Base-by-base conservation (phyloP, 2,888 invertebrate species). In the Pediacus dermestoides region DNA sequence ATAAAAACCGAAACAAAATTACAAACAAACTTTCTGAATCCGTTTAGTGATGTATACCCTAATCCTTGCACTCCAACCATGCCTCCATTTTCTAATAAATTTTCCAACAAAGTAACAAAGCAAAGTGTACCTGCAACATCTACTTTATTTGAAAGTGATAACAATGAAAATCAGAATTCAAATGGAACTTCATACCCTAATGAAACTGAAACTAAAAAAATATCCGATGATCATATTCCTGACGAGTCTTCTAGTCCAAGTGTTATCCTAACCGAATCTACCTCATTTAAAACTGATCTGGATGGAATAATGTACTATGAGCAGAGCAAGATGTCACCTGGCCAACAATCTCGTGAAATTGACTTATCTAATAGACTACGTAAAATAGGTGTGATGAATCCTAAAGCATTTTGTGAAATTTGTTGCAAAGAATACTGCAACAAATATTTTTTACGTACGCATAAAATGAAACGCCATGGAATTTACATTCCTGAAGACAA, bases 341-440 rank as follows among this genome's bases (percentile, higher is more conserved):
- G 59, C 53, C 62, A 67, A 48, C 57, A 61, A 50, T 77, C 27
- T 76, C 81, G 49, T 73, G 86, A 88, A 33, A 71, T 81, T 2
- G 84, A 81, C 37, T 80, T 87, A 58, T 80, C 82, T 36, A 88
- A 88, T 39, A 82, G 83, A 34, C 71, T 88, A 18, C 77, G 85
- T 14, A 80, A 85, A 39, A 74, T 90, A 39, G 90, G 90, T 21
- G 87, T 90, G 16, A 77, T 83, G 56, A 86, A 87, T 67, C 85
- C 86, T 1, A 90, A 92, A 60, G 89, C 90, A n/a, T 92, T 89
- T 67, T 93, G 93, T 68, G 90, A 92, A 67, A 80, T 92, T 41
- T 93, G 93, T 67, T 87, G 88, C 69, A 90, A 91, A 64, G 91
- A 92, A 66, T 92, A 92, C 64, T 90, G 88, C 66, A 93, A 91